phyloP scores from a whole-genome alignment of 1,140 invertebrate genomes.

The Drosophila parabipectinata region DNA sequence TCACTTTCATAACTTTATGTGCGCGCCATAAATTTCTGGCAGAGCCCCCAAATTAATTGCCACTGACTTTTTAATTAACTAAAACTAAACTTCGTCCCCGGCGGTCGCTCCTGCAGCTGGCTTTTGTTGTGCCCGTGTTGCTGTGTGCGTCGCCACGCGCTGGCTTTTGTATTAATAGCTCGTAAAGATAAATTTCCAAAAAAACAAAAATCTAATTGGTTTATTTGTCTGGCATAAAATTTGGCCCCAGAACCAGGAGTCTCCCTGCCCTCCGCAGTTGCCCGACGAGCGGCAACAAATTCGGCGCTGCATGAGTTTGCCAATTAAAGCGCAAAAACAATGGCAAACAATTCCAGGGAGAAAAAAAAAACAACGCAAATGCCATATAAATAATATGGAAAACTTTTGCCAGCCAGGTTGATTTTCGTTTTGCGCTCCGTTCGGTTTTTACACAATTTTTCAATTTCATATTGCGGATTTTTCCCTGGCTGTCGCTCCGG shows the following conservation, averaged over 20 bases:
- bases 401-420: slow-evolving; percentile 27
- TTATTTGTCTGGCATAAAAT: slow-evolving; percentile 65
- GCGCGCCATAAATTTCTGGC: slow-evolving; percentile 56
- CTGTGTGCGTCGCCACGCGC: slow-evolving; percentile 52
- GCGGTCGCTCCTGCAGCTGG: slow-evolving; percentile 1
- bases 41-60: slow-evolving; percentile 65
- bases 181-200: slow-evolving; percentile 72
- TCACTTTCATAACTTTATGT: slow-evolving; percentile 51
- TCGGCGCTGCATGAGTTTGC: slow-evolving; percentile 38
- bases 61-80: slow-evolving; percentile 78
- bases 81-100: slow-evolving; percentile 57
- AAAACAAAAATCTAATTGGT: slow-evolving; percentile 62
- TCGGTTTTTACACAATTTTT: slow-evolving; percentile 35
- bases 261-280: not conserved
- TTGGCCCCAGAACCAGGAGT: slow-evolving; percentile 26
- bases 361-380: not conserved
- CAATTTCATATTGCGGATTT: slow-evolving; percentile 29
- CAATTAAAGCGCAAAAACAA: slow-evolving; percentile 29
- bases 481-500: not conserved
- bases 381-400: slow-evolving; percentile 11
- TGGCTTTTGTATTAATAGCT: slow-evolving; percentile 69
- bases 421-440: slow-evolving; percentile 8
- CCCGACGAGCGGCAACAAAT: slow-evolving; percentile 24
- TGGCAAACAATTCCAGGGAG: slow-evolving; percentile 9
- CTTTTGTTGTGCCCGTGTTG: slow-evolving; percentile 4